phyloP scores from a whole-genome alignment of 1,140 invertebrate species.

The Antheraea pernyi region DNA sequence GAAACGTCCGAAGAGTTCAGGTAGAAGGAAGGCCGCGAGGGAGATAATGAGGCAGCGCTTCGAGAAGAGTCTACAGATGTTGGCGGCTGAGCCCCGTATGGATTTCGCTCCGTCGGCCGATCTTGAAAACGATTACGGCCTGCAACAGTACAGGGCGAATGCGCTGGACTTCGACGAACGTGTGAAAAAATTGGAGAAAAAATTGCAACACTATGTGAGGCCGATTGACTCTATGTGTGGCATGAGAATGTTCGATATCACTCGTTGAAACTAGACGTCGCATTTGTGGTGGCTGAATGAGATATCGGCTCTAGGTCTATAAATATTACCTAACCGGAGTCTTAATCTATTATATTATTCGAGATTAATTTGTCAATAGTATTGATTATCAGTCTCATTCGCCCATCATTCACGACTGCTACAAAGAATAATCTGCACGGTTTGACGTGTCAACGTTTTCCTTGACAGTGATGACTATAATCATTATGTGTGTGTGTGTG shows the following conservation, averaged over 20 bases:
- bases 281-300: conserved; percentile 8
- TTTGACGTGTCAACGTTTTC: background rate
- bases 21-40: conserved; percentile 51
- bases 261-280: background rate
- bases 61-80: conserved; percentile 65
- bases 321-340: too few relatives aligned
- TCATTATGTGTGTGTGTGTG: too few relatives aligned
- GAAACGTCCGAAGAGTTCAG: conserved; percentile 40
- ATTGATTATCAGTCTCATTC: background rate
- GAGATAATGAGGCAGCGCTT: conserved; percentile 63
- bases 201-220: conserved; percentile 70
- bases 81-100: conserved; percentile 50
- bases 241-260: conserved; percentile 33
- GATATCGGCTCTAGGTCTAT: background rate
- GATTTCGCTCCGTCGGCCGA: conserved; percentile 49
- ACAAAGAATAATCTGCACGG: background rate
- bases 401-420: background rate
- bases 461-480: too few relatives aligned
- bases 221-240: conserved; percentile 54
- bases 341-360: too few relatives aligned
- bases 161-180: conserved; percentile 65
- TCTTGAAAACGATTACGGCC: conserved; percentile 61
- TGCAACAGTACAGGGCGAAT: conserved; percentile 79
- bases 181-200: conserved; percentile 59
- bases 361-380: too few relatives aligned